Evolutionary conservation across 2,797 vertebrate genomes (phyloP).

Genomic region (Hephaestus fuliginosus): DNA sequence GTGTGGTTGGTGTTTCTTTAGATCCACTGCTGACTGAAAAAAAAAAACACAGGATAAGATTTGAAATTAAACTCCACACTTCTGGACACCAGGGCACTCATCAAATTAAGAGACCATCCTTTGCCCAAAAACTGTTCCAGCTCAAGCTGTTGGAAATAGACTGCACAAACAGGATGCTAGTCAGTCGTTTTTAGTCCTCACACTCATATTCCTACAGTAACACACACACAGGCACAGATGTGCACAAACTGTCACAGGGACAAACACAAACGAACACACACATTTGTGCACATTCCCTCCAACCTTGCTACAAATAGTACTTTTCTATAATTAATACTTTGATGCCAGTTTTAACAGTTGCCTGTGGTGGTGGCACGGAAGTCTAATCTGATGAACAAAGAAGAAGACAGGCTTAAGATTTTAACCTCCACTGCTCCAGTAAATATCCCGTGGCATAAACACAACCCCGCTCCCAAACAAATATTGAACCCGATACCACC

Average conservation of each 20-base stretch:
- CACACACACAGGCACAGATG: background rate
- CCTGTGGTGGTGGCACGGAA: constrained; percentile 58
- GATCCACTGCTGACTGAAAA: background rate
- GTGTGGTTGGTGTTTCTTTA: background rate
- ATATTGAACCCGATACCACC: constrained; percentile 54
- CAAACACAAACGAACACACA: constrained; percentile 9
- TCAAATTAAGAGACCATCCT: background rate
- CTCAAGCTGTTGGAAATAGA: constrained; percentile 4
- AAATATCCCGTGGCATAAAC: constrained; percentile 83
- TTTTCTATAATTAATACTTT: constrained; percentile 74
- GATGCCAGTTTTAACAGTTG: constrained; percentile 67
- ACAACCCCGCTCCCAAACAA: constrained; percentile 65
- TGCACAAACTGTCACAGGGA: constrained; percentile 10
- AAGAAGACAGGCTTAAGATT: constrained; percentile 70
- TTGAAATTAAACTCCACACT: background rate
- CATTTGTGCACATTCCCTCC: constrained; percentile 3
- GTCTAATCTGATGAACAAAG: constrained; percentile 80
- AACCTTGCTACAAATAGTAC: constrained; percentile 44
- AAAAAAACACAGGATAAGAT: background rate
- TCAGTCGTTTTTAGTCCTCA: constrained; percentile 2
- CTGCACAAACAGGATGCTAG: constrained; percentile 17
- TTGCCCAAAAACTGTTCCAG: background rate
- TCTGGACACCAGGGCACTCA: background rate
- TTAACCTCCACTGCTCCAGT: constrained; percentile 77
- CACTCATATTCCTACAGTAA: background rate